Evolutionary conservation across 2,113 vertebrate genomes (phyloP), one percentile per base, ranked within the genome.

Genomic region (Panthera uncia): DNA sequence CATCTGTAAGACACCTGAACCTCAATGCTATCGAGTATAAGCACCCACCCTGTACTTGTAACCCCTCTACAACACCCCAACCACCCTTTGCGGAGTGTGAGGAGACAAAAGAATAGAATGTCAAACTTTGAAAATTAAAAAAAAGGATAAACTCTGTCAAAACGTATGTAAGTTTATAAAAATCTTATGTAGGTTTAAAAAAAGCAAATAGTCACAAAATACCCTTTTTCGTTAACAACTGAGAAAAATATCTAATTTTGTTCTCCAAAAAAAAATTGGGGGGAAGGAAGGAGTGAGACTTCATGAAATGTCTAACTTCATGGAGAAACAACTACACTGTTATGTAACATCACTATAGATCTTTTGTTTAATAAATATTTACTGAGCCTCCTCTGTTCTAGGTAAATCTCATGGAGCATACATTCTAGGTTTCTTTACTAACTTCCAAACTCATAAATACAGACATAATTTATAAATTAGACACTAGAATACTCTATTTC

Each of bases 241-340:
- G 73, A 95, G 76, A 93, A 93, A 85, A 96, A 89, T 66, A 41
- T 9, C 38, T 65, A 85, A 52, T 97, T 91, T 90, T 73, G 61
- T 83, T 68, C 36, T 66, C 61, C 71, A 38, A 33, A 95, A 21
- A 74, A 63, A 71, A 33, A 48, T 68, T 10, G 71, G 29, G 12
- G 9, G 21, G 14, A 13, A 68, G 81, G 71, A 74, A 93, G 16
- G 38, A 41, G 1, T 31, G 2, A 84, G 25, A 31, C 31, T 18
- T 80, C 15, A 57, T n/a, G 31, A 76, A 57, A 69, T 33, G 6
- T 90, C 38, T 48, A 88, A 87, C 2, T 55, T 89, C 15, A 15
- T 38, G 57, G 61, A 94, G 74, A 69, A 84, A 95, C 12, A 73
- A 38, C 71, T 57, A 78, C 0, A 23, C 33, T 73, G 29, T 29